These are phyloP conservation scores for Columba livia DNA, from an alignment of 2,113 vertebrate genomes.

Conservation along the genomic window DNA sequence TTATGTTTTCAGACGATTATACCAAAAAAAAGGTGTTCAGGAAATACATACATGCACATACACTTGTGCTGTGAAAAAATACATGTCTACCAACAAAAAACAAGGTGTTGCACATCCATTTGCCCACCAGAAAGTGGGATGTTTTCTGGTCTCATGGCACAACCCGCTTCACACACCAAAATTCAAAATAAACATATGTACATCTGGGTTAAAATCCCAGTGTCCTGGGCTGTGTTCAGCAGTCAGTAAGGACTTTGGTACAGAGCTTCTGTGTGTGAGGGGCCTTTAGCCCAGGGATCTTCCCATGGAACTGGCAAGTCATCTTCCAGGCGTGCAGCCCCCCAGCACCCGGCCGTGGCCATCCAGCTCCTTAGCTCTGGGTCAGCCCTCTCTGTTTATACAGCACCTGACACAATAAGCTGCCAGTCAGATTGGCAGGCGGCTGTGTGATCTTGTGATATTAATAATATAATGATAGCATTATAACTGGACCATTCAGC, in stretches of 20 bases:
- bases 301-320: background rate
- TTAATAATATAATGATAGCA: conserved; percentile 63
- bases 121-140: too few species aligned
- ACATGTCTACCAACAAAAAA: background rate
- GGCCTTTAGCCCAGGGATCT: background rate
- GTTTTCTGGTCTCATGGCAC: background rate
- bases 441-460: conserved; percentile 20
- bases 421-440: conserved; percentile 8
- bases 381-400: background rate
- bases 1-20: background rate
- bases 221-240: background rate
- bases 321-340: background rate
- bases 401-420: background rate
- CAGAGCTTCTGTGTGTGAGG: background rate
- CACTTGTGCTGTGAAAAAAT: background rate
- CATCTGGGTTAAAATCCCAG: background rate
- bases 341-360: background rate
- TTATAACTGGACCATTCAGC: conserved; percentile 60
- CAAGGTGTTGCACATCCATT: background rate
- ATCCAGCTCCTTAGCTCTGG: fast-evolving
- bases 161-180: background rate
- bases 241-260: background rate
- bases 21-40: background rate
- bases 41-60: background rate
- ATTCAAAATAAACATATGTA: background rate